Conservation (phyloP, 2,797 vertebrate species). For the Lacerta agilis region DNA sequence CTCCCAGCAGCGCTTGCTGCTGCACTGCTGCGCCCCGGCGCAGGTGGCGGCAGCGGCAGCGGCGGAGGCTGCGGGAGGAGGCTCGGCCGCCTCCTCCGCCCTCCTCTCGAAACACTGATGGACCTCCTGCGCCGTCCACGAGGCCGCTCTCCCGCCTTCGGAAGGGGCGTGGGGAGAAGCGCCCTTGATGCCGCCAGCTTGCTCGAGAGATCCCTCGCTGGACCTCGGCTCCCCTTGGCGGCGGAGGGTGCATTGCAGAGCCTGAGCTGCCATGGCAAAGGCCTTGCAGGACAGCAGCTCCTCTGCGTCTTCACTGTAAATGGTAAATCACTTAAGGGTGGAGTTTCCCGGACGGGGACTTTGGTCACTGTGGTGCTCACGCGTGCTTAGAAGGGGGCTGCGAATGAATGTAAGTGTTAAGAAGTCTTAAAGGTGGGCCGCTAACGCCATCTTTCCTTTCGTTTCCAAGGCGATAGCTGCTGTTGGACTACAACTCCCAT, state of each 20-base stretch:
- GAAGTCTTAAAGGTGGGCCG: background rate
- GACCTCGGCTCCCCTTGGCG: background rate
- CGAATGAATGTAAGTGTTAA: background rate
- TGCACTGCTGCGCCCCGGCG: slow-evolving; percentile 64
- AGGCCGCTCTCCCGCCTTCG: background rate
- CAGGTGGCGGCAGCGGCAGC: background rate
- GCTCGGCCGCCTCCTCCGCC: background rate
- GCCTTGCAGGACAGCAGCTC: background rate
- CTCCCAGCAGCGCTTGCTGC: slow-evolving; percentile 72
- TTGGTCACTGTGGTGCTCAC: background rate
- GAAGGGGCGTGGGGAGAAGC: background rate
- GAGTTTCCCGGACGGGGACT: too few relatives aligned
- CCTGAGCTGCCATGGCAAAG: background rate
- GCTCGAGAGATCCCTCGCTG: fast-evolving
- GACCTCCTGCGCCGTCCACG: background rate
- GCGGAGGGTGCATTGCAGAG: background rate
- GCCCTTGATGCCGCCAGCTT: background rate
- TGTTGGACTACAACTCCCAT: too few relatives aligned
- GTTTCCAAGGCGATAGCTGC: too few relatives aligned
- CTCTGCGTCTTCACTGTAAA: background rate
- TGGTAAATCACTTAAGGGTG: background rate
- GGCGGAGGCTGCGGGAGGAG: background rate
- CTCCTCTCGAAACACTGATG: fast-evolving
- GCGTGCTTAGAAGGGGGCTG: background rate
- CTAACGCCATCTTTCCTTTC: background rate